A percentile compares a stretch with the other conserved stretches of the same genome.
These are phyloP conservation scores for Panonychus citri DNA, from an alignment of 1,140 invertebrate species.

Conservation along the genomic window DNA sequence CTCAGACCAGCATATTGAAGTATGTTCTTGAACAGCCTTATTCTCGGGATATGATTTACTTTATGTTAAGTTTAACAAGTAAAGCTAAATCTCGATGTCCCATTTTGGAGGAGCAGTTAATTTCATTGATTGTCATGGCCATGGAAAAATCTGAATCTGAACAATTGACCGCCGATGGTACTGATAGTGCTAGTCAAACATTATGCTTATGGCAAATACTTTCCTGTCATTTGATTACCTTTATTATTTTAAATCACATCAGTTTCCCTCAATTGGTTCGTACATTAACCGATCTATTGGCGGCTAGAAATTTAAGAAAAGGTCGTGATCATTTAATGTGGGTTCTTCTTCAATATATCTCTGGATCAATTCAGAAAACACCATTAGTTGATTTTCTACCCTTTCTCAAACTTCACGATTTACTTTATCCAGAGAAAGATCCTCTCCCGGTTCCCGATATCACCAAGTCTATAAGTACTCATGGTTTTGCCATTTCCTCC, in stretches of 20 bases:
- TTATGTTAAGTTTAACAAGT: conserved; percentile 75
- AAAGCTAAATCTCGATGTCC: conserved; percentile 66
- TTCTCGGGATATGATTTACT: conserved; percentile 82
- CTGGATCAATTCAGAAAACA: conserved; percentile 83
- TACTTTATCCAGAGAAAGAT: conserved; percentile 75
- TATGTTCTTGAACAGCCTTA: conserved; percentile 87
- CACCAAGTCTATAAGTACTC: conserved; percentile 52
- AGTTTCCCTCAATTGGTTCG: conserved; percentile 76
- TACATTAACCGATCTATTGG: conserved; percentile 58
- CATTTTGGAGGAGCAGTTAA: conserved; percentile 72
- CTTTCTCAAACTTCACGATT: conserved; percentile 68
- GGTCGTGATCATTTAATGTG: conserved; percentile 89
- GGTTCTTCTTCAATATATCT: conserved; percentile 88
- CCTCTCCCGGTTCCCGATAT: conserved; percentile 68
- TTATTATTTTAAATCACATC: conserved; percentile 79
- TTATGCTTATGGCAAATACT: conserved; percentile 53
- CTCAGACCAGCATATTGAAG: conserved; percentile 59
- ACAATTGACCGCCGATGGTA: conserved; percentile 4
- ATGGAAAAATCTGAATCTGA: conserved; percentile 61
- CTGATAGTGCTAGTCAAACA: conserved; percentile 7
- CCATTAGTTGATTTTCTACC: conserved; percentile 62
- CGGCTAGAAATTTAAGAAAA: conserved; percentile 46
- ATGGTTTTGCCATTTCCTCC: conserved; percentile 75
- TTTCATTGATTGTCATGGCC: conserved; percentile 66
- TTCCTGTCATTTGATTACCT: conserved; percentile 83